phyloP scores from a whole-genome alignment of 1,140 invertebrate genomes.

The Trichomalopsis sarcophagae region DNA sequence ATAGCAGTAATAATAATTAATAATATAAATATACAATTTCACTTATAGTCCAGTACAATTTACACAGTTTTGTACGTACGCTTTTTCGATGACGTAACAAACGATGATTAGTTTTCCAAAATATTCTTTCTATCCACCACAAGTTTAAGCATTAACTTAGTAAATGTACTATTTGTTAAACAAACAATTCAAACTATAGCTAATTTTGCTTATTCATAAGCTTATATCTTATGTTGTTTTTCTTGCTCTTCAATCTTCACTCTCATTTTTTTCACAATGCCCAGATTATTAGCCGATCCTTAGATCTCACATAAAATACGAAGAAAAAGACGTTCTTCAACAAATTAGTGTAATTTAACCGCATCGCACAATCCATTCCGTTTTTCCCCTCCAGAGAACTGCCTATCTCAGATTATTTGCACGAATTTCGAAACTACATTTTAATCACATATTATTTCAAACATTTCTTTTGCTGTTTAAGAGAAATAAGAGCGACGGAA shows the following conservation, averaged over 20 bases:
- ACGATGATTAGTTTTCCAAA: constrained; percentile 35
- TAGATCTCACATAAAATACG: not conserved
- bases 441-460: not conserved
- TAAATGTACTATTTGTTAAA: constrained; percentile 34
- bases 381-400: not conserved
- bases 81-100: constrained; percentile 33
- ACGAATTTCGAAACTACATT: constrained; percentile 15
- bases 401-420: constrained; percentile 1
- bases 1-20: constrained; percentile 32
- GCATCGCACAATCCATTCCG: not conserved
- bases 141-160: constrained; percentile 16
- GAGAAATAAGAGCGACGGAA: constrained; percentile 39
- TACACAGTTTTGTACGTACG: constrained; percentile 25
- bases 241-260: constrained; percentile 30
- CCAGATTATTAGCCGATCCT: constrained; percentile 20
- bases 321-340: not conserved
- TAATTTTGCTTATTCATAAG: constrained; percentile 34
- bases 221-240: constrained; percentile 25
- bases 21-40: constrained; percentile 41
- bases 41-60: constrained; percentile 19
- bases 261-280: constrained; percentile 21
- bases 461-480: constrained; percentile 17
- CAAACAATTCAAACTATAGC: constrained; percentile 26
- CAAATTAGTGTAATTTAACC: constrained; percentile 8
- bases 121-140: constrained; percentile 10